Base-by-base conservation (phyloP, 2,797 vertebrate species). In the Pelodytes ibericus region DNA sequence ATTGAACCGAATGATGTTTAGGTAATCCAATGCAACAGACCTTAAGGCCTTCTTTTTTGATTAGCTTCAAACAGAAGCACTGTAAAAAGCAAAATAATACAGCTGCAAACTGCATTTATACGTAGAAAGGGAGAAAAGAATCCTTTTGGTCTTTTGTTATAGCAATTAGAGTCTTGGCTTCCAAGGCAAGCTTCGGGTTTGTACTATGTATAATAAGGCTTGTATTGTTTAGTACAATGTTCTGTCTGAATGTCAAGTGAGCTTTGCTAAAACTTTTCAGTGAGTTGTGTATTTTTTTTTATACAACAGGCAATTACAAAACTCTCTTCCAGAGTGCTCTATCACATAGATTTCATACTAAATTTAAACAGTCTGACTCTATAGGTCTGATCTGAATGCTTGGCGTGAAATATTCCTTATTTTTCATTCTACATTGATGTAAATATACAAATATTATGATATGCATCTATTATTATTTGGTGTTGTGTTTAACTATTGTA, bases 41-140 rank as follows among this genome's bases (percentile, higher is more conserved):
- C 83, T 71, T 79, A 33, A 79, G 39, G 77, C 70, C 74, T 30
- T 65, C 53, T 8, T 36, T 68, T 65, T 11, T 74, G 53, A 77
- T 72, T 63, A 75, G 78, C 15, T 69, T 53, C 76, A 65, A 8
- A 22, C 0, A 63, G 53, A 53, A 66, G 62, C 64, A 39, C 59
- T 77, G 30, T 71, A 58, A 68, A 25, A 26, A 68, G 22, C 15
- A 10, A 25, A 36, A 26, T 16, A 72, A 81, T 22, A 13, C 22
- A 10, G 8, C 67, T 79, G 24, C 15, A 75, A 60, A 9, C 36
- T 36, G 15, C 39, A 29, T 60, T 71, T 79, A 44, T 6, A 11
- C 60, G 79, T 80, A 22, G 16, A 33, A 24, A 36, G 53, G 31
- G 4, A 25, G 18, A 13, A 2, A 13, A 44, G 13, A 36, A 67